Evolutionary conservation across 2,888 invertebrate species (phyloP).

Genomic region (Eumacrocentrus americanus): DNA sequence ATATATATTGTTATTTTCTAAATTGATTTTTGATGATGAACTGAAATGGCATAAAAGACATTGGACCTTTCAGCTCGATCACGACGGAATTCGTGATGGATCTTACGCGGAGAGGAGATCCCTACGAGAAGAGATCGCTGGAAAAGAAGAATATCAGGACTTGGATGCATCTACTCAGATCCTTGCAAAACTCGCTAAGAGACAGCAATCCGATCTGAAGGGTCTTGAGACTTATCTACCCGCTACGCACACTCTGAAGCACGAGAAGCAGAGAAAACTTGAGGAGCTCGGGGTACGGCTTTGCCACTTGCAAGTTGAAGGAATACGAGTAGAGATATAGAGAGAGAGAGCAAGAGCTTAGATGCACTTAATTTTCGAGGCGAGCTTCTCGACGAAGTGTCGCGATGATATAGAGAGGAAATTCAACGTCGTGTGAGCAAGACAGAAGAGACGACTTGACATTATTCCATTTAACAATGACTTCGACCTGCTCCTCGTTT

Average conservation of each 20-base stretch:
- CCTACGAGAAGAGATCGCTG: background rate
- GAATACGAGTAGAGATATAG: background rate
- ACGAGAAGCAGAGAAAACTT: constrained; percentile 41
- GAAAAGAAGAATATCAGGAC: constrained; percentile 32
- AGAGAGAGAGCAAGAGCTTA: background rate
- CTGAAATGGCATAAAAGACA: background rate
- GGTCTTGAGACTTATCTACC: constrained; percentile 40
- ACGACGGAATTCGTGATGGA: background rate
- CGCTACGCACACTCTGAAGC: constrained; percentile 39
- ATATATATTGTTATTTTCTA: background rate
- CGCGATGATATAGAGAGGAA: background rate
- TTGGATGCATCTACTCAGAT: constrained; percentile 29
- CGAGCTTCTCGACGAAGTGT: background rate
- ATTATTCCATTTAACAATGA: constrained; percentile 3
- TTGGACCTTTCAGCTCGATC: background rate
- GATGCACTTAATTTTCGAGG: background rate
- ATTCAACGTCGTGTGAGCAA: background rate
- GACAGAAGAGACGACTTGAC: background rate
- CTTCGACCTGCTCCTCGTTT: background rate
- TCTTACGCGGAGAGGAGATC: background rate
- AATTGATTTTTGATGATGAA: background rate
- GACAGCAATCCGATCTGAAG: constrained; percentile 42
- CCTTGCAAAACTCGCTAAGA: constrained; percentile 45
- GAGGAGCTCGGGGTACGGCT: constrained; percentile 44
- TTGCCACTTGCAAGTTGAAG: constrained; percentile 4